Conservation (phyloP, 2,113 vertebrate genomes). For the Lepidothrix coronata region DNA sequence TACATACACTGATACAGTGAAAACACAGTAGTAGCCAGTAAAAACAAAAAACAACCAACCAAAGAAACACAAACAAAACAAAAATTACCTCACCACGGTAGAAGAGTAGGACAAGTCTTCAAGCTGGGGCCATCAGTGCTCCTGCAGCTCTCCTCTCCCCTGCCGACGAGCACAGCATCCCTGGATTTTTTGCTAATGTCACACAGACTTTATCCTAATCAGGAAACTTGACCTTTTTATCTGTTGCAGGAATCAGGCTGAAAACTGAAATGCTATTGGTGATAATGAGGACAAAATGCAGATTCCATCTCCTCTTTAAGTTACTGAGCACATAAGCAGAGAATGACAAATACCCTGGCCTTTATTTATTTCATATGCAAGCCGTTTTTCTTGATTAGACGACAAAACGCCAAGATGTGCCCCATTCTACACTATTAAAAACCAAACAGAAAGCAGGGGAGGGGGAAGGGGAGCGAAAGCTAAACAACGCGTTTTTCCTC, state of each 20-base stretch:
- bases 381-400: slow-evolving; percentile 5
- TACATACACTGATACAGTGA: not conserved
- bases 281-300: slow-evolving; percentile 1
- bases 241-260: not conserved
- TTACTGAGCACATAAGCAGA: not conserved
- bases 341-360: not conserved
- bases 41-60: too few relatives aligned
- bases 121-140: accelerated
- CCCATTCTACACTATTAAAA: not conserved
- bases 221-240: slow-evolving; percentile 5
- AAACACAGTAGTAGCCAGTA: accelerated
- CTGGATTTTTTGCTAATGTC: not conserved
- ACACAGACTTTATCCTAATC: not conserved
- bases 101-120: not conserved
- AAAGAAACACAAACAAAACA: not conserved
- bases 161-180: accelerated
- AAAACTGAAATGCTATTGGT: not conserved
- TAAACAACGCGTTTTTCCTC: not conserved
- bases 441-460: not conserved
- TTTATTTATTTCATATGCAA: slow-evolving; percentile 4
- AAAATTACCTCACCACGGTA: accelerated
- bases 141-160: not conserved
- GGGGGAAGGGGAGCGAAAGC: too few relatives aligned
- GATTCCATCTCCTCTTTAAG: not conserved
- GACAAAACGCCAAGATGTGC: not conserved